A percentile compares a stretch with the other conserved stretches of the same genome.
Conservation (phyloP, 1,140 invertebrate genomes). For the Marisa cornuarietis region DNA sequence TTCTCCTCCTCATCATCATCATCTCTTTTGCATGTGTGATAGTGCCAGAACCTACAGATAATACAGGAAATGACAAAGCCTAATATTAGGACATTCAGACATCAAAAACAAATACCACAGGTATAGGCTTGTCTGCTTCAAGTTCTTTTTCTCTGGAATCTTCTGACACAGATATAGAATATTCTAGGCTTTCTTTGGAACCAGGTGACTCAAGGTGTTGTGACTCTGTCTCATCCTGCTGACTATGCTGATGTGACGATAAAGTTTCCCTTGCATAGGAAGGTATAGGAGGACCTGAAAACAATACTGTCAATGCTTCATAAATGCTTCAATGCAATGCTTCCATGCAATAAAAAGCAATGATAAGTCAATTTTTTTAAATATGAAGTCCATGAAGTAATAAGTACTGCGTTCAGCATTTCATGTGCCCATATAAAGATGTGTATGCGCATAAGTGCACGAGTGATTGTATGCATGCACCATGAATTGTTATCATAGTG, state of each 20-base stretch:
- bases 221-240: constrained; percentile 16
- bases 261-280: constrained; percentile 56
- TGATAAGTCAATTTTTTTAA: too few relatives aligned
- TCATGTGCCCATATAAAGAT: too few relatives aligned
- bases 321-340: too few relatives aligned
- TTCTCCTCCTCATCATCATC: not conserved
- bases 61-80: too few relatives aligned
- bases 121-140: not conserved
- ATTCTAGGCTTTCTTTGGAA: constrained; percentile 28
- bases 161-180: constrained; percentile 37
- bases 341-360: too few relatives aligned
- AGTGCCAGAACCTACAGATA: not conserved
- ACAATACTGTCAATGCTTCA: not conserved
- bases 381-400: too few relatives aligned
- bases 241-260: constrained; percentile 51
- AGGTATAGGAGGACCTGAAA: constrained; percentile 48
- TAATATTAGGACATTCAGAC: too few relatives aligned
- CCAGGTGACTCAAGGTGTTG: constrained; percentile 4
- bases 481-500: too few relatives aligned
- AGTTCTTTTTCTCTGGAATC: constrained; percentile 7
- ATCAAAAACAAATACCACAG: not conserved
- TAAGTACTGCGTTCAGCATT: too few relatives aligned
- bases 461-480: too few relatives aligned
- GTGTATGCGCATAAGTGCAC: too few relatives aligned
- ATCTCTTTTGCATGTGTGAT: not conserved